phyloP scores from a whole-genome alignment of 2,113 vertebrate species.

The Trichomycterus rosablanca region DNA sequence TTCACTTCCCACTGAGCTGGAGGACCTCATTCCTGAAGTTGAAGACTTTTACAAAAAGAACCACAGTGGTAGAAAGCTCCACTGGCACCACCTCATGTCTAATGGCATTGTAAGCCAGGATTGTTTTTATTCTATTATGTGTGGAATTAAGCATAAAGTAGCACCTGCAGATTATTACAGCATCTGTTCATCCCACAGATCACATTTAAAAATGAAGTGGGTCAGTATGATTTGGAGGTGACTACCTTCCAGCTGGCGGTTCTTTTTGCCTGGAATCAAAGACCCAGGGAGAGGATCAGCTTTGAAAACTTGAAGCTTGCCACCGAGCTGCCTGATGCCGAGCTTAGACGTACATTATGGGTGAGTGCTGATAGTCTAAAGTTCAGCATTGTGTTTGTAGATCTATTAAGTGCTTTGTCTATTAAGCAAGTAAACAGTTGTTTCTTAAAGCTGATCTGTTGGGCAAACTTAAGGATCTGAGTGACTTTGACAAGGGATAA shows the following conservation, averaged over 20 bases:
- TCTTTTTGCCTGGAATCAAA: slow-evolving; percentile 98
- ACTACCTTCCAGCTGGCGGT: slow-evolving; percentile 98
- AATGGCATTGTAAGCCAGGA: slow-evolving; percentile 90
- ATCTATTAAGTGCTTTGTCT: too few species aligned
- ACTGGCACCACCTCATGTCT: slow-evolving; percentile 99
- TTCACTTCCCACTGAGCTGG: slow-evolving; percentile 91
- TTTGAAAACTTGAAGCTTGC: slow-evolving; percentile 98
- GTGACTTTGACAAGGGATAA: too few species aligned
- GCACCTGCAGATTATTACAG: not conserved
- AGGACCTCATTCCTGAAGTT: slow-evolving; percentile 96
- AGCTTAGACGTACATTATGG: slow-evolving; percentile 96
- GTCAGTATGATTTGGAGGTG: slow-evolving; percentile 96
- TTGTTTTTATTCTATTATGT: not conserved
- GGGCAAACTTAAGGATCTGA: too few species aligned
- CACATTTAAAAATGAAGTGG: slow-evolving; percentile 98
- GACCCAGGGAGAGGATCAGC: slow-evolving; percentile 96
- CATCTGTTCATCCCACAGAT: slow-evolving; percentile 67
- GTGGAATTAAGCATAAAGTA: not conserved
- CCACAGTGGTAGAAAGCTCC: slow-evolving; percentile 95
- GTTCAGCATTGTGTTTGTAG: not conserved
- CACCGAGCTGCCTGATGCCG: slow-evolving; percentile 94
- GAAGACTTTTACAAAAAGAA: slow-evolving; percentile 99
- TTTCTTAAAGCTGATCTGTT: too few species aligned
- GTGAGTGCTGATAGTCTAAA: slow-evolving; percentile 54
- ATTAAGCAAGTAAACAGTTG: too few species aligned